Evolutionary conservation across 2,888 invertebrate genomes (phyloP), one percentile per base, ranked within the genome.

Genomic region (Charanyca ferruginea): DNA sequence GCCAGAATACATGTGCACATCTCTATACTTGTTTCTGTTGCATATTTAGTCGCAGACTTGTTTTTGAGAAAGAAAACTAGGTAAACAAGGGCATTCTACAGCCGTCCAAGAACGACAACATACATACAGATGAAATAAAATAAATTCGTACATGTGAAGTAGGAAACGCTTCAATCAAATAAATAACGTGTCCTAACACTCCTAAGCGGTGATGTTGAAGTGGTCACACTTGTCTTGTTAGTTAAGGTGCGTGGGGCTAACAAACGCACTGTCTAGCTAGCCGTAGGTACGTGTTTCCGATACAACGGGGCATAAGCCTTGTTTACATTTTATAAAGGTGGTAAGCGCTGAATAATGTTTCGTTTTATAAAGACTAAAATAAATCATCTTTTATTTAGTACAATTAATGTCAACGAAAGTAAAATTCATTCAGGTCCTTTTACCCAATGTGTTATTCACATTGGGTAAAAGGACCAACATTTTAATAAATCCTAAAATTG

Each of bases 141-240:
- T 28, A 38, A 52, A 70, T 58, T 35, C 42, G 18, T 52, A 52
- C 51, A 48, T 28, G 16, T 58, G 20, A 71, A 73, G 65, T 20
- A 65, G 71, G 45, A 58, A 64, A 70, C 48, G 35, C 25, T 64
- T 64, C 5, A n/a, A 54, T 51, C 44, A 71, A 76, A 64, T 76
- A 73, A 73, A 76, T 41, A 58, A 42, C 32, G 7, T 45, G 41
- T 64, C 41, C 38, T 70, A 52, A 53, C 23, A 16, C 20, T 53
- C 16, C 20, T 62, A 38, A 54, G 70, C 20, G 28, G 42, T 35
- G 51, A 7, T 28, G 41, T 53, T 52, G 38, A 8, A 76, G 71
- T 76, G 61, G 49, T 28, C 45, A 64, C 48, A 70, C 77, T 73
- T 35, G 41, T 57, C 57, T 70, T 72, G 72, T 67, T 73, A 61